A percentile compares a stretch with the other conserved stretches of the same genome.
Evolutionary conservation across 2,888 invertebrate genomes (phyloP).

Genomic region (Azorinus chamasolen): DNA sequence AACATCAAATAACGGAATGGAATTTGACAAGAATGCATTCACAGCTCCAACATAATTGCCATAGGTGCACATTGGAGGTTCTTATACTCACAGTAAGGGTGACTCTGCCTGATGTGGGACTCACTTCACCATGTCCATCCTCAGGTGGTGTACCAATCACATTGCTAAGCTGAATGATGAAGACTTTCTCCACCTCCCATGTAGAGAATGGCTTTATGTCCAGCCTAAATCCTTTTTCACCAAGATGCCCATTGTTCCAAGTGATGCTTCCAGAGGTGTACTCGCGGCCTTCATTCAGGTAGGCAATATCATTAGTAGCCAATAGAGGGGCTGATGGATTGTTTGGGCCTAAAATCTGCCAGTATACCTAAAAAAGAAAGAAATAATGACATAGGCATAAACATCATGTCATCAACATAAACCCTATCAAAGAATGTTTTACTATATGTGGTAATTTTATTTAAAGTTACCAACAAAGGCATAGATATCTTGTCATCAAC

Average conservation of each 20-base stretch:
- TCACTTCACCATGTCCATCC: conserved; percentile 81
- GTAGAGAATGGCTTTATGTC: conserved; percentile 79
- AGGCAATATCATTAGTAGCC: conserved; percentile 80
- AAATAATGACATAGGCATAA: no score
- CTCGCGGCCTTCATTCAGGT: conserved; percentile 68
- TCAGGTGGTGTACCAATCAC: conserved; percentile 75
- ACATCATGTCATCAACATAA: no score
- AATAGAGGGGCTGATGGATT: conserved; percentile 74
- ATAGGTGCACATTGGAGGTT: no score
- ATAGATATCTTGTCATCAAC: no score
- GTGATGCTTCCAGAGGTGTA: conserved; percentile 76
- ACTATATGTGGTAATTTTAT: no score
- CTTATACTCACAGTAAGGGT: conserved; percentile 79
- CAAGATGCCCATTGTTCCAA: conserved; percentile 81
- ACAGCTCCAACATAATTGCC: no score
- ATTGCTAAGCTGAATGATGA: conserved; percentile 77
- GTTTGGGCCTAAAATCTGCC: conserved; percentile 85
- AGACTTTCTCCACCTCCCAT: conserved; percentile 84
- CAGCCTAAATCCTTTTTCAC: conserved; percentile 77
- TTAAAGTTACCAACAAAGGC: no score
- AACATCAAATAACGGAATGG: no score
- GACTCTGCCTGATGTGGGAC: conserved; percentile 71
- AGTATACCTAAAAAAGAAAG: conserved; percentile 74
- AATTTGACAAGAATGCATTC: no score
- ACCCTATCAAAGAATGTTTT: no score